Base-by-base conservation (phyloP, 2,888 invertebrate species). In the Coronaproctus castanopsis region DNA sequence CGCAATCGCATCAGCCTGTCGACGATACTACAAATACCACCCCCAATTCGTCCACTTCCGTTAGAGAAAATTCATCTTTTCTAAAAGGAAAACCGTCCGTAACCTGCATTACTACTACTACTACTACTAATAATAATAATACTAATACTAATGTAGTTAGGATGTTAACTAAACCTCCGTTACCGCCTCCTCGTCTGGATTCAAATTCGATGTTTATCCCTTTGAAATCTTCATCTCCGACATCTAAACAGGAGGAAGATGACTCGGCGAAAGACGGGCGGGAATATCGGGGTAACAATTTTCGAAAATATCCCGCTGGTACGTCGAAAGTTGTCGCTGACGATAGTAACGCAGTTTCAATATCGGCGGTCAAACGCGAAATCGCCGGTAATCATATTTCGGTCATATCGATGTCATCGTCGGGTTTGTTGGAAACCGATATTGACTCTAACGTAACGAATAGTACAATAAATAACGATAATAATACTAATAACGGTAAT, bases 341-440 rank as follows among this genome's bases (percentile, higher is more conserved):
- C 14, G n/a, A n/a, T n/a, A n/a, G n/a, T n/a, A n/a, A n/a, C n/a
- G n/a, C n/a, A n/a, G n/a, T n/a, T n/a, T n/a, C n/a, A n/a, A n/a
- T n/a, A n/a, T n/a, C n/a, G n/a, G n/a, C n/a, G n/a, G n/a, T n/a
- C n/a, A n/a, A n/a, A n/a, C n/a, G n/a, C n/a, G n/a, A n/a, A n/a
- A n/a, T n/a, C 63, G 5, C 36, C 36, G 36, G 36, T 5, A 36
- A 36, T 8, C 5, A 8, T 8, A 8, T 14, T 14, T 8, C 36
- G 36, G 14, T 36, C 36, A 5, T 14, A 14, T 8, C 14, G 14
- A 36, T 36, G 36, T 36, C 36, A 5, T 36, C 36, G 36, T 36
- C 36, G 36, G 65, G 87, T 73, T 79, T 88, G 77, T 84, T 89
- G 75, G 89, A 89, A 78, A 89, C 90, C 68, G 88, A 89, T 77